phyloP scores from a whole-genome alignment of 2,797 vertebrate genomes.

The Discoglossus pictus region DNA sequence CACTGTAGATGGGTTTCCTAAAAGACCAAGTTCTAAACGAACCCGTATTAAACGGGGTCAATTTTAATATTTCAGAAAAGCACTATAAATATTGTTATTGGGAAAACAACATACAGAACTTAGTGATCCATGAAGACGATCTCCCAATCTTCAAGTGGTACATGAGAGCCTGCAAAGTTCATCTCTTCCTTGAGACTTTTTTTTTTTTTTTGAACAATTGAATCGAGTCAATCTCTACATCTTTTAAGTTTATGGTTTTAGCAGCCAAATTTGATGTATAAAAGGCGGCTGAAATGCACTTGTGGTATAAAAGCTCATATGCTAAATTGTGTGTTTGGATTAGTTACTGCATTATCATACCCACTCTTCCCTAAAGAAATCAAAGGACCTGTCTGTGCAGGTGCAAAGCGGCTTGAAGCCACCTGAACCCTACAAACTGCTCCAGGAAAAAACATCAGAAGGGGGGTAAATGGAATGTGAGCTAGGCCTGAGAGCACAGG shows the following conservation, averaged over 20 bases:
- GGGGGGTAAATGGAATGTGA: slow-evolving; percentile 38
- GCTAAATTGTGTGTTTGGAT: slow-evolving; percentile 13
- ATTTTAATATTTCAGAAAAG: no score
- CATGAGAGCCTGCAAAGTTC: no score
- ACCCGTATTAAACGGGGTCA: no score
- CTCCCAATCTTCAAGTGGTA: no score
- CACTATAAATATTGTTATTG: no score
- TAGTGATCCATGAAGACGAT: no score
- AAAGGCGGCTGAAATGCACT: slow-evolving; percentile 7
- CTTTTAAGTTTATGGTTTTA: background rate
- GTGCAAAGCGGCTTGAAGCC: slow-evolving; percentile 37
- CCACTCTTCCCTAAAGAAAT: slow-evolving; percentile 41
- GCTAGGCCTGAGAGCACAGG: slow-evolving; percentile 25
- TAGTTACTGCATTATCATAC: slow-evolving; percentile 40
- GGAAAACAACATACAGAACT: no score
- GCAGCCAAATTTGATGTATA: slow-evolving; percentile 23
- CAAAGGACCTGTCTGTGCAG: slow-evolving; percentile 37
- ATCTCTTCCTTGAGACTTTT: no score
- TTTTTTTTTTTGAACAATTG: no score
- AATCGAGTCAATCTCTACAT: no score
- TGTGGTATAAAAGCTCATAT: slow-evolving; percentile 16
- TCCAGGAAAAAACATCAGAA: slow-evolving; percentile 38
- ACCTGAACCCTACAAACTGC: slow-evolving; percentile 23
- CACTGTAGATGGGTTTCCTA: no score
- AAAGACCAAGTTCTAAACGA: no score